Evolutionary conservation across 2,888 invertebrate genomes (phyloP).

Genomic region (Ecdyonurus torrentis): DNA sequence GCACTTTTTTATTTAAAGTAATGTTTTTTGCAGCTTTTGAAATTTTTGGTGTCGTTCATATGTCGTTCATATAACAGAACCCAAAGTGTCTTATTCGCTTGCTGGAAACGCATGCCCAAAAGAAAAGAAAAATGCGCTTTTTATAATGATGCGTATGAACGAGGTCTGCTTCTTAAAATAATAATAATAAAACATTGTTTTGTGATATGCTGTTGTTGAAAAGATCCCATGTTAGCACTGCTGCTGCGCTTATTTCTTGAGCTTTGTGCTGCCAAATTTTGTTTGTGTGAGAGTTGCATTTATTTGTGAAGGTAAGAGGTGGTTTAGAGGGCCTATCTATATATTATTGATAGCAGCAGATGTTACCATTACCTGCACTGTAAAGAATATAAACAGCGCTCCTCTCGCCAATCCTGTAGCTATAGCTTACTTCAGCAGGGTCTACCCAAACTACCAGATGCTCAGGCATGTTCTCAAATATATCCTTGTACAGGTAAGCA

Average conservation of each 20-base stretch:
- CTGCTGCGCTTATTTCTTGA: slow-evolving; percentile 93
- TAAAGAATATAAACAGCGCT: slow-evolving; percentile 72
- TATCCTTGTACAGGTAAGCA: slow-evolving; percentile 86
- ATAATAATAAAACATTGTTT: not conserved
- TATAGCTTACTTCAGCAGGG: slow-evolving; percentile 78
- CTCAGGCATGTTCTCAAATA: slow-evolving; percentile 82
- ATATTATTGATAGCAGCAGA: slow-evolving; percentile 25
- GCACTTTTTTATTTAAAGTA: too few relatives aligned
- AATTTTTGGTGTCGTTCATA: too few relatives aligned
- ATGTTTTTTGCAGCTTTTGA: too few relatives aligned
- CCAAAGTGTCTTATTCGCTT: too few relatives aligned
- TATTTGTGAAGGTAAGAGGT: slow-evolving; percentile 84
- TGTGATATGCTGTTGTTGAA: slow-evolving; percentile 58
- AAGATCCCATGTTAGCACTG: slow-evolving; percentile 80
- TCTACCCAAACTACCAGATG: slow-evolving; percentile 97
- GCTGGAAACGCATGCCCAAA: too few relatives aligned
- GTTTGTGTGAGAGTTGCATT: slow-evolving; percentile 98
- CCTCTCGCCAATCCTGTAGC: slow-evolving; percentile 90
- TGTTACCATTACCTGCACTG: slow-evolving; percentile 33
- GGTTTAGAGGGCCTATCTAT: slow-evolving; percentile 51
- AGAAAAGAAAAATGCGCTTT: too few relatives aligned
- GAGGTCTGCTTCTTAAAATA: slow-evolving; percentile 24
- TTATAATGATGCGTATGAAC: too few relatives aligned
- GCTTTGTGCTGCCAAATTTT: slow-evolving; percentile 96
- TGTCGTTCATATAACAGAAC: too few relatives aligned